These are phyloP conservation scores for Scaptodrosophila latifasciaeformis DNA, from an alignment of 2,888 invertebrate species.

Conservation along the genomic window DNA sequence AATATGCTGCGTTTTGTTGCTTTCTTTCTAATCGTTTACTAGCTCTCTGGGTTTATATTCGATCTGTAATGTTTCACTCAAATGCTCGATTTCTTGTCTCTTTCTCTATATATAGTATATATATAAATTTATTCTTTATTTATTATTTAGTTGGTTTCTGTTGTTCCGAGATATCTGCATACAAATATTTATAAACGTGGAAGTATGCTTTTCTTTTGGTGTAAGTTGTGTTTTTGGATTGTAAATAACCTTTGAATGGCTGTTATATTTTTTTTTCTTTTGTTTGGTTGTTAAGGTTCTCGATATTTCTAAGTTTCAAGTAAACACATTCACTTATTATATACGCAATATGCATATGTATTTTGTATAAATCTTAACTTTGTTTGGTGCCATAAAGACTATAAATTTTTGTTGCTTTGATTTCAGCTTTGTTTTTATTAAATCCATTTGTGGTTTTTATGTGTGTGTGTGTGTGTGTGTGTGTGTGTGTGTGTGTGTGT, in stretches of 20 bases:
- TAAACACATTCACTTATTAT: no score
- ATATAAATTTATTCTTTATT: conserved; percentile 20
- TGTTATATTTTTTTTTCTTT: no score
- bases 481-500: neutral
- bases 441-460: neutral
- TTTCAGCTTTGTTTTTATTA: conserved; percentile 46
- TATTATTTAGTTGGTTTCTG: conserved; percentile 18
- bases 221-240: conserved; percentile 65
- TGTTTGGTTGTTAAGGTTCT: conserved; percentile 25
- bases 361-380: conserved; percentile 15
- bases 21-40: neutral
- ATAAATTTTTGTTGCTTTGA: conserved; percentile 56
- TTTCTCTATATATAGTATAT: conserved; percentile 24
- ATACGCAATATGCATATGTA: conserved; percentile 30
- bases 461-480: neutral
- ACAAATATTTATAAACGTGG: neutral
- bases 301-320: no score
- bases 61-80: no score
- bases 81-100: conserved; percentile 13
- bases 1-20: conserved; percentile 23
- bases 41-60: neutral
- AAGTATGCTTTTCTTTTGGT: conserved; percentile 28
- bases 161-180: conserved; percentile 20
- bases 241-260: no score
- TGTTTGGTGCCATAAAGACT: conserved; percentile 50